Evolutionary conservation across 2,113 vertebrate genomes (phyloP), one percentile per base, ranked within the genome.

Genomic region (Propithecus coquereli): DNA sequence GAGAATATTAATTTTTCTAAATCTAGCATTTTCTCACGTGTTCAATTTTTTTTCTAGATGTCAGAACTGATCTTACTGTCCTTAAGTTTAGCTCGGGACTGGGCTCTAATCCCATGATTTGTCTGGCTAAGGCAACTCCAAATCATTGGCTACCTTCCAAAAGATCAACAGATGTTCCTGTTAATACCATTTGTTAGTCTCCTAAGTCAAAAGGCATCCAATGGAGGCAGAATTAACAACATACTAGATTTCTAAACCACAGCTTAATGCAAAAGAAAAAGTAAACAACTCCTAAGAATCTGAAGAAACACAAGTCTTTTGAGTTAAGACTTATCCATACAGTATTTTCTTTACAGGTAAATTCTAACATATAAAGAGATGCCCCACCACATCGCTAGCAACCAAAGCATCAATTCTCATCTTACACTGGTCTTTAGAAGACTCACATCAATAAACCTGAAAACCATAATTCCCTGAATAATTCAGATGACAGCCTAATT

Each of bases 221-320:
- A 90, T 23, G 91, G 80, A 96, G 96, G 18, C 52, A 96, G 97
- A 97, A 94, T 45, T 1, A 90, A 40, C 68, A 92, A 82, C 50
- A 95, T 18, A 81, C 52, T 83, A 77, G 37, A 61, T 96, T 98
- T 98, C 95, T 84, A 81, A 96, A 93, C 5, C 66, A 74, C 2
- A 87, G 61, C 17, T 54, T 73, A 74, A 80, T 10, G n/a, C 73
- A 76, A 81, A 79, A 89, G 40, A 90, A 57, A 97, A 94, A 96
- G 76, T 52, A 96, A 98, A 95, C 20, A 87, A 86, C 84, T 74
- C 32, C 0, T 3, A 93, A 68, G 43, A 85, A 20, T 81, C 73
- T 97, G 30, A 93, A 92, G 52, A 91, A 81, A 66, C 14, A 45
- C 1, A 70, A 77, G 8, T 68, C 63, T 30, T 80, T 54, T 50